Base-by-base conservation (phyloP, 2,113 vertebrate genomes). In the Hystrix brachyura region DNA sequence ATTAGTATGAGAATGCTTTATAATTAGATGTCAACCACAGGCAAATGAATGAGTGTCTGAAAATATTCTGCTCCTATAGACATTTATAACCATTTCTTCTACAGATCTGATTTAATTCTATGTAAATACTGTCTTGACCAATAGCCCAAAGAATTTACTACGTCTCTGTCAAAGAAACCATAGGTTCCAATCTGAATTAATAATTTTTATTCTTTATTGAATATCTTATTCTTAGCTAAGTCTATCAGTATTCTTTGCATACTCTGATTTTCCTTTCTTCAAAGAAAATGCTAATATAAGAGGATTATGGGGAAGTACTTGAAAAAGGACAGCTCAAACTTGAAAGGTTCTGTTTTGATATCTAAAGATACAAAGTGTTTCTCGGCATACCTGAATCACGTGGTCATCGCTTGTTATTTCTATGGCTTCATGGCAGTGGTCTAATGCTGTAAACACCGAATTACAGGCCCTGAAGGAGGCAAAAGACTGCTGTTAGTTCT, bases 341-440 rank as follows among this genome's bases (percentile, higher is more conserved):
- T 29, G 14, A 91, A 69, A 81, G 53, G 6, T n/a, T 96, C 87
- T 81, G 25, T 82, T 81, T 74, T 48, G 65, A 84, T 25, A 87
- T 92, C 65, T 72, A 80, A 53, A 38, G 82, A 94, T 17, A 95
- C 0, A 79, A 81, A 89, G 27, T 19, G 0, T 15, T 23, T 80
- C 59, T 95, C 17, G 60, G 53, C 97, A 27, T 99, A 99, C 99
- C 99, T 99, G 99, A 97, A 99, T 99, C 51, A 99, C 98, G n/a
- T 99, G 99, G 94, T 99, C 99, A 98, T 99, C 99, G 25, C 98
- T 99, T 95, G 99, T 99, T 98, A 99, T 99, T 98, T 99, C 99
- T 98, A 99, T 98, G 59, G 99, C 99, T 98, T 99, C 99, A 17
- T 99, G 99, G 97, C 99, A 99, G 78, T 99, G 99, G 93, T 99